Evolutionary conservation across 2,888 invertebrate species (phyloP), one percentile per base, ranked within the genome.

Genomic region (Nyleta sp.): DNA sequence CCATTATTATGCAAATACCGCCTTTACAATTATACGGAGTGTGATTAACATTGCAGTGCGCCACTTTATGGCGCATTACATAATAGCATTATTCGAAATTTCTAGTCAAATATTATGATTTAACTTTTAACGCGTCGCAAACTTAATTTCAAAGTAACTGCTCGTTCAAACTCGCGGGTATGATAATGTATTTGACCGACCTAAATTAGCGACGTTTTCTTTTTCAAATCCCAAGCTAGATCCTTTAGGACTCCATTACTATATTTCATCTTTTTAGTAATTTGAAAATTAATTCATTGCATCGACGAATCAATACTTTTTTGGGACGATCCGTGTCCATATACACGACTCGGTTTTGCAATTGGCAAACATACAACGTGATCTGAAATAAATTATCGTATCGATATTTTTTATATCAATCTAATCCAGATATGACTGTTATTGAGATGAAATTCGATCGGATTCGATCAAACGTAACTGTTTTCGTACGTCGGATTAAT

Each of bases 131-230:
- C 68, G 40, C 40, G 48, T 35, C 24, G 48, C 46, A 46, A 59
- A 68, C 57, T 59, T 57, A 57, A 68, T 68, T 68, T 59, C 40
- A 15, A 65, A 57, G 57, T 68, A 48, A 68, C 57, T 59, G 68
- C 68, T 57, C 68, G 57, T 50, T 50, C 46, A 57, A 57, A 35
- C 40, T 31, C 50, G 28, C 20, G 17, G 31, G 31, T 48, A 57
- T 57, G 35, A 44, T 67, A 67, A 67, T 55, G 46, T 22, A 53
- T 65, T 65, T 65, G 15, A 33, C 31, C 50, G 59, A 40, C 59
- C 68, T 48, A 20, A 35, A 59, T 68, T 59, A 28, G 24, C n/a
- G 40, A 17, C 7, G 33, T 48, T 52, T 24, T 3, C 7, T 48
- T 55, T 68, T 57, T 7, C 11, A 35, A 35, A 38, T 28, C 24